Evolutionary conservation across 1,140 invertebrate genomes (phyloP), one percentile per base, ranked within the genome.

Genomic region (Dreissena polymorpha): DNA sequence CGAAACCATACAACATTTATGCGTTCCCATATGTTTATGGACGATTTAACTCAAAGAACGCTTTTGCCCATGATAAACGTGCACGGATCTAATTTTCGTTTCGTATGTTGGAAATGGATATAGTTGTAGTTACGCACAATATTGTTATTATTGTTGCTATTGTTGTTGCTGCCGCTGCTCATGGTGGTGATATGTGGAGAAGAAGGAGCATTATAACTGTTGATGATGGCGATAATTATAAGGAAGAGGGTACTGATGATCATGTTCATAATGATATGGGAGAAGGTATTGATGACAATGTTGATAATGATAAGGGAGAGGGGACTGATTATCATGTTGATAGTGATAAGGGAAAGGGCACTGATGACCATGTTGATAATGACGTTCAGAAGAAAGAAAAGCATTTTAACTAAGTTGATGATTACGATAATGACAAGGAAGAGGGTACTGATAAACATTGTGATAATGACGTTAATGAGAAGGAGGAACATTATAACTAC

Each of bases 371-470:
- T 18, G 53, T 12, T 18, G 53, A 55, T 18, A 18, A 55, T 18
- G 53, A 55, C 53, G 53, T 12, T 18, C 12, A 55, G 12, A 18
- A 55, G 12, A 18, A 55, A 12, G 53, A 55, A 12, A 18, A 55
- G 12, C 12, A 55, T 55, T 12, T 12, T 55, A 23, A 67, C 23
- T 12, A 67, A 14, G 64, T 14, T 67, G 64, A 67, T 67, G 64
- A 67, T 67, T 12, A 67, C 23, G 64, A 67, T 67, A 23, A 67
- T 67, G 64, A 67, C 23, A 23, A 67, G 12, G 64, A 67, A 14
- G 64, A 67, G 12, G 64, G 23, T 67, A 23, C 12, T 67, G 64
- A 71, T 67, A 23, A 67, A 14, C 12, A 67, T 67, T 12, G 23
- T 67, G 12, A 23, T 67, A 10, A 23, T n/a, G 64, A 27, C 21